Evolutionary conservation across 1,140 invertebrate species (phyloP).

Genomic region (Eueides isabella): DNA sequence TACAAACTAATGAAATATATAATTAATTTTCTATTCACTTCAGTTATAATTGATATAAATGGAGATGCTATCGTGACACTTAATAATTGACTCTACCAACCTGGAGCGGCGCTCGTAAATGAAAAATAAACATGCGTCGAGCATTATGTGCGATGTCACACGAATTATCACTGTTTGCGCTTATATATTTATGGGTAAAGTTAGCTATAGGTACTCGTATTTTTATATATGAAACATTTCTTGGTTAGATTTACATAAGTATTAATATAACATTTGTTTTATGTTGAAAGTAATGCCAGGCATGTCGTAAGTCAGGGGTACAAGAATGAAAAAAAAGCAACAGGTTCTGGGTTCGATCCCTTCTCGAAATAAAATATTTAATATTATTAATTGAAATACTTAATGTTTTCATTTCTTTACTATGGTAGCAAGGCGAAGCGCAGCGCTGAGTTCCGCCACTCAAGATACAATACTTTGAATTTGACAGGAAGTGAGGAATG

Average conservation of each 20-base stretch:
- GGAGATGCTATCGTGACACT: conserved; percentile 44
- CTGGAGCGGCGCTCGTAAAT: conserved; percentile 62
- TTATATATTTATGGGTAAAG: not conserved
- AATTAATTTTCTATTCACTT: not conserved
- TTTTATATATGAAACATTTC: not conserved
- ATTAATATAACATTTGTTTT: not conserved
- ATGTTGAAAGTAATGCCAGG: not conserved
- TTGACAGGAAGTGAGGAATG: too few relatives aligned
- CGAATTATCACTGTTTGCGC: conserved; percentile 68
- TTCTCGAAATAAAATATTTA: not conserved
- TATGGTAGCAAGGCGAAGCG: not conserved
- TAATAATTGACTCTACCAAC: conserved; percentile 55
- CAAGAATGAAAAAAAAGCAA: too few relatives aligned
- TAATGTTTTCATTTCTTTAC: not conserved
- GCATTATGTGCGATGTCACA: conserved; percentile 66
- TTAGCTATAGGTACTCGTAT: too few relatives aligned
- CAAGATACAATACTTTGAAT: too few relatives aligned
- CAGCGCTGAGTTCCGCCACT: too few relatives aligned
- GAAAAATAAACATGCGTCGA: conserved; percentile 79
- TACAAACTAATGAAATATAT: not conserved
- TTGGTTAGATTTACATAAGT: not conserved
- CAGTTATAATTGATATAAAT: conserved; percentile 36
- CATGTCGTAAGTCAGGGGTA: too few relatives aligned
- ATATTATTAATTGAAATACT: not conserved
- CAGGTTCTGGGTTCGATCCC: not conserved